Base-by-base conservation (phyloP, 2,797 vertebrate species). In the Valencia hispanica region DNA sequence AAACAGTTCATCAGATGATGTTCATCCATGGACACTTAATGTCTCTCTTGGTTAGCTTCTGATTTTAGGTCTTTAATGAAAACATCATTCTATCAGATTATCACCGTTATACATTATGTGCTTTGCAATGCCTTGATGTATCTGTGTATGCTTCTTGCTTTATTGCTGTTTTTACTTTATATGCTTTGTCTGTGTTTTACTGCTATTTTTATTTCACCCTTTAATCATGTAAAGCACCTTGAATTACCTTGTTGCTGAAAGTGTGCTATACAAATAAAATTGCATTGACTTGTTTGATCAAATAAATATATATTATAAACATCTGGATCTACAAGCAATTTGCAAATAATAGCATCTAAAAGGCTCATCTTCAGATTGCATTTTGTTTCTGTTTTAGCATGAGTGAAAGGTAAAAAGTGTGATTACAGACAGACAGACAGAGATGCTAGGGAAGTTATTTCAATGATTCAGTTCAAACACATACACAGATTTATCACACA, bases 1-100 rank as follows among this genome's bases (percentile, higher is more conserved):
- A 51, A 61, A 43, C 72, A n/a, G 30, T 10, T 47, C n/a, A 43
- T 34, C 53, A 63, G 39, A 47, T 45, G 72, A 61, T 63, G 55
- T 63, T 73, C 55, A 32, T 57, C 57, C n/a, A n/a, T 30, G 27
- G 72, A 47, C 27, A 47, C 27, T 15, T 34, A 47, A 27, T 47
- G 30, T 27, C 22, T 14, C 20, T 36, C 32, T 15, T 51, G 30
- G 25, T 70, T 34, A 18, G 59, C 17, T 18, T n/a, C n/a, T n/a
- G n/a, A n/a, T n/a, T n/a, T n/a, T n/a, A 32, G 27, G 4, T 70
- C 27, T 53, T 53, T 53, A 53, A 25, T 53, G 15, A 53, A 53
- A 53, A 53, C 22, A 2, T 50, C 47, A 50, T 18, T 20, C 17
- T 18, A 18, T n/a, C n/a, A n/a, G n/a, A n/a, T n/a, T n/a, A n/a